These are phyloP conservation scores for Aurelia sp. DNA, from an alignment of 30 jellyfish, hydroid and myxozoan genomes.

Conservation along the genomic window DNA sequence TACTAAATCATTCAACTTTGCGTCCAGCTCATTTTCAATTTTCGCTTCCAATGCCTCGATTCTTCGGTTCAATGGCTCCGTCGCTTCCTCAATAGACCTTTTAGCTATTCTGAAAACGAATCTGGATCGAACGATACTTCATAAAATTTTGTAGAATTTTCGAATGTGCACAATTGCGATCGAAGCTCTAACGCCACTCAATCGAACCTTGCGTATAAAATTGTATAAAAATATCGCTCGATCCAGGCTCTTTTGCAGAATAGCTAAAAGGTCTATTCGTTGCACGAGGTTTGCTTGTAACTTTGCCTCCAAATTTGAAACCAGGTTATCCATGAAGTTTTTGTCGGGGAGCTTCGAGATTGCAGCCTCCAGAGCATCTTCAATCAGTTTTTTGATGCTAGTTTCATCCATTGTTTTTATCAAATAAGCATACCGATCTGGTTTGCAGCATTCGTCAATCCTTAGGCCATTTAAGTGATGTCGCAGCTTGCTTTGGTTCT, in stretches of 20 bases:
- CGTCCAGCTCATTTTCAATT: constrained; percentile 16
- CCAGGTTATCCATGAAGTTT: constrained; percentile 23
- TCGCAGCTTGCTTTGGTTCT: too few species aligned
- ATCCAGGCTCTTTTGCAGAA: too few species aligned
- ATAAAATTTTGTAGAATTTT: too few species aligned
- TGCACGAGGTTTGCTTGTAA: constrained; percentile 12
- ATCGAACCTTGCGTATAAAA: too few species aligned
- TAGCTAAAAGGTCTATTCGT: too few species aligned
- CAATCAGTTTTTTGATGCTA: constrained; percentile 8
- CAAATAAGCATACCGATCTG: constrained; percentile 2
- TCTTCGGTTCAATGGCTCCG: constrained; percentile 31
- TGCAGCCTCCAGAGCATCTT: constrained; percentile 1
- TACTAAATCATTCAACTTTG: constrained; percentile 14
- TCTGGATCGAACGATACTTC: too few species aligned
- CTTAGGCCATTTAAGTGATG: constrained; percentile 3
- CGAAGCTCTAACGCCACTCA: too few species aligned
- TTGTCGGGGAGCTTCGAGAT: constrained; percentile 38
- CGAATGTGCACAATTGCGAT: too few species aligned
- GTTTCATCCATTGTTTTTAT: constrained; percentile 4
- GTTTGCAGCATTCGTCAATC: background rate
- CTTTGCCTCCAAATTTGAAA: constrained; percentile 12
- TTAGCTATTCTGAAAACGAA: too few species aligned
- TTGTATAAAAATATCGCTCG: too few species aligned
- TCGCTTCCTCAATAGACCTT: constrained; percentile 28
- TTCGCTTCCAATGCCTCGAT: background rate